phyloP scores from a whole-genome alignment of 1,140 invertebrate genomes.

The Helicorthomorpha holstii region DNA sequence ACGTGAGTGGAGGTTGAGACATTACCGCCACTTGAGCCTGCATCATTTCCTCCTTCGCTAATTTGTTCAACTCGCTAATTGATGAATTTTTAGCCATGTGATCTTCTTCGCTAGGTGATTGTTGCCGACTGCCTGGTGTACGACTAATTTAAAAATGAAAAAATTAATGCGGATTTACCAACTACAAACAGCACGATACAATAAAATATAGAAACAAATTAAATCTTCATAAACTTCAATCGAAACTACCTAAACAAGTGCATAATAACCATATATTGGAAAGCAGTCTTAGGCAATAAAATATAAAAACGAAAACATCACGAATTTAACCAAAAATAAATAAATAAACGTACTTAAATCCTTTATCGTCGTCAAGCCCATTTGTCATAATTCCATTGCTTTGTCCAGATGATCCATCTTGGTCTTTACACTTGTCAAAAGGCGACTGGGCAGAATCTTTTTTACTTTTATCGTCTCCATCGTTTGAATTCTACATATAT shows the following conservation, averaged over 20 bases:
- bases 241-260: too few relatives aligned
- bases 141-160: constrained; percentile 33
- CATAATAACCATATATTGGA: too few relatives aligned
- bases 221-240: too few relatives aligned
- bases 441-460: constrained; percentile 40
- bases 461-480: constrained; percentile 42
- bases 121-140: constrained; percentile 72
- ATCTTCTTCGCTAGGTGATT: constrained; percentile 73
- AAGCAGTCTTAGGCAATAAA: neutral
- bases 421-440: constrained; percentile 38
- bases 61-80: constrained; percentile 5
- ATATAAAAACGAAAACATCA: neutral
- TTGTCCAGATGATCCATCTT: constrained; percentile 35
- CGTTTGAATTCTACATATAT: constrained; percentile 25
- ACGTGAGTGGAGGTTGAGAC: constrained; percentile 3
- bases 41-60: constrained; percentile 11
- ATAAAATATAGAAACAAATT: too few relatives aligned
- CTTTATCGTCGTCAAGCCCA: constrained; percentile 78
- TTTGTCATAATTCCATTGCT: constrained; percentile 57
- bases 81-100: constrained; percentile 30
- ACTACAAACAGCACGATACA: too few relatives aligned
- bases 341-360: constrained; percentile 62
- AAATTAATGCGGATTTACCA: neutral
- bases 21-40: constrained; percentile 2
- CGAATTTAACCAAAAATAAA: neutral